Evolutionary conservation across 2,888 invertebrate species (phyloP), one percentile per base, ranked within the genome.

Genomic region (Eupithecia subumbrata): DNA sequence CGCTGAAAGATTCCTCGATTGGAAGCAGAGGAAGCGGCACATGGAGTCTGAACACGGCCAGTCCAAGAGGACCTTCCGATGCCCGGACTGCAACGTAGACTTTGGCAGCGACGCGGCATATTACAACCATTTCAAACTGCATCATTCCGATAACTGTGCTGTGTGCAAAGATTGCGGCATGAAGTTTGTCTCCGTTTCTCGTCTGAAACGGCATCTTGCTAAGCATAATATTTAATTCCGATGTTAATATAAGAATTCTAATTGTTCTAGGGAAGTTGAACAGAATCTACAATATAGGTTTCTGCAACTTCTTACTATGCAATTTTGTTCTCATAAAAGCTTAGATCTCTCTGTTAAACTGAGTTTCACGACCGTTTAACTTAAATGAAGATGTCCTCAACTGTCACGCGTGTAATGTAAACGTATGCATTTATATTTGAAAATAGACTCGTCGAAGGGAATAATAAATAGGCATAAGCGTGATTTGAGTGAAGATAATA

Each of bases 161-260:
- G 84, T 88, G 12, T 94, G 93, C 70, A 92, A 93, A 78, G 91
- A 92, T 67, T 94, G 93, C 77, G 93, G 93, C 0, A 82, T 91
- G 81, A 93, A 93, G 74, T 94, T 93, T 72, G 82, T 91, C 34
- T 91, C 91, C 22, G 83, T 86, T 18, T 91, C 90, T 70, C 87
- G 91, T 5, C 81, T 93, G 73, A 92, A 91, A 68, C 86, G 92
- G 34, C 93, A 94, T 80, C 84, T 93, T 30, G 87, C 89, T 68
- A 92, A 91, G 72, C 92, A 92, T 85, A 87, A 84, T 64, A 71
- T 73, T 70, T 78, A 52, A 64, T 69, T 69, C 34, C 11, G 4
- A 8, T 30, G 18, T 34, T 18, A 9, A 34, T 64, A 34, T 5
- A 64, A 34, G 5, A 64, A 9, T n/a, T n/a, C 2, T 9, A 3